phyloP scores from a whole-genome alignment of 1,140 invertebrate genomes.

The Scaptomyza pallida region DNA sequence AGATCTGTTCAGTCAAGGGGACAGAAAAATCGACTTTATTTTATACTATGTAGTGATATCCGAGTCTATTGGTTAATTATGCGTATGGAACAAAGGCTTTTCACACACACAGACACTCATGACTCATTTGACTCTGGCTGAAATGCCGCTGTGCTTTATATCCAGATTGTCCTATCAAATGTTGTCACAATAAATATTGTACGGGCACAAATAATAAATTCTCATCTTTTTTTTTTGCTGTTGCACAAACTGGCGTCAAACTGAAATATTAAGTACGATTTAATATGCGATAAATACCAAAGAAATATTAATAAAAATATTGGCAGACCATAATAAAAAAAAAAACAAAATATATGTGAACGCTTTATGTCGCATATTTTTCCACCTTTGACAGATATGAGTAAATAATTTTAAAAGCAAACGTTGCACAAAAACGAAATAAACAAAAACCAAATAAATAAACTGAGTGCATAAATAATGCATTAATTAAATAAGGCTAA shows the following conservation, averaged over 20 bases:
- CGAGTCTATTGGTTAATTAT: constrained; percentile 48
- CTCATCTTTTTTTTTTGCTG: constrained; percentile 12
- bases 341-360: constrained; percentile 34
- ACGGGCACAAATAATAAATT: constrained; percentile 56
- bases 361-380: constrained; percentile 8
- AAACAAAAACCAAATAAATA: neutral
- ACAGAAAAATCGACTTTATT: too few species aligned
- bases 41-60: too few species aligned
- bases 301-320: constrained; percentile 47
- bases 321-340: too few species aligned
- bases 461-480: constrained; percentile 12
- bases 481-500: constrained; percentile 15
- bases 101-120: neutral
- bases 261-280: constrained; percentile 70
- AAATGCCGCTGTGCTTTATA: neutral
- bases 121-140: constrained; percentile 2
- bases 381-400: constrained; percentile 1
- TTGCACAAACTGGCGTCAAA: constrained; percentile 27
- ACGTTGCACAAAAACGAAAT: neutral
- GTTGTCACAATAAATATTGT: constrained; percentile 74
- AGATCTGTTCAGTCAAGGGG: too few species aligned
- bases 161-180: constrained; percentile 45
- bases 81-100: constrained; percentile 27
- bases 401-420: constrained; percentile 11
- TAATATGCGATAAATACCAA: constrained; percentile 64